phyloP scores from a whole-genome alignment of 2,113 vertebrate genomes.

The Onychostruthus taczanowskii region DNA sequence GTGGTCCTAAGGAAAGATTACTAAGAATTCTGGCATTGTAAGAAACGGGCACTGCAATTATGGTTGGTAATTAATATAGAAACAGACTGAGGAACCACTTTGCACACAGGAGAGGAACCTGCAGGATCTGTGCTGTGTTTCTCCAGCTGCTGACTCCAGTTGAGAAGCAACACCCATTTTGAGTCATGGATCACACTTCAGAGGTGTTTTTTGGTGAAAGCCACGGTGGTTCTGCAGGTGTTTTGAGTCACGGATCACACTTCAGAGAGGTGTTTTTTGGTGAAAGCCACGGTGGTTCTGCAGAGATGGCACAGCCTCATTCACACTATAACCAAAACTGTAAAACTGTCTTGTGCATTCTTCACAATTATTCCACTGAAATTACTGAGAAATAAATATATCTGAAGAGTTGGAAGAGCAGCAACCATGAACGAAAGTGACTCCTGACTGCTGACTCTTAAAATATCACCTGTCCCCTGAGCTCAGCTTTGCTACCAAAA shows the following conservation, averaged over 20 bases:
- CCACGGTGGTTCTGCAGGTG: fast-evolving
- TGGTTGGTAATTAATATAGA: neutral
- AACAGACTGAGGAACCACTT: neutral
- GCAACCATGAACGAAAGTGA: neutral
- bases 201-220: neutral
- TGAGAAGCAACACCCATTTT: neutral
- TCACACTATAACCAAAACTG: neutral
- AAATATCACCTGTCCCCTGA: neutral
- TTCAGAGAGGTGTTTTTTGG: neutral
- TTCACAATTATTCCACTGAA: neutral
- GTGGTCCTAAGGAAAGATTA: neutral
- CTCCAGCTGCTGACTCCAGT: neutral
- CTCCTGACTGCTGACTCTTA: neutral
- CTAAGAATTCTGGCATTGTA: neutral
- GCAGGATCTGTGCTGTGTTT: neutral
- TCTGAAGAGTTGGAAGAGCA: neutral
- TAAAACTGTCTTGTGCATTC: neutral
- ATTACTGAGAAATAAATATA: neutral
- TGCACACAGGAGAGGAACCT: neutral
- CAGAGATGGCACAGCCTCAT: neutral
- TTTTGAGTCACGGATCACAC: fast-evolving
- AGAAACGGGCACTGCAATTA: neutral
- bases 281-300: fast-evolving
- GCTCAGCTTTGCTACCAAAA: neutral
- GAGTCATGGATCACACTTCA: neutral